Base-by-base conservation (phyloP, 2,797 vertebrate species). In the Enteromius paludinosus region DNA sequence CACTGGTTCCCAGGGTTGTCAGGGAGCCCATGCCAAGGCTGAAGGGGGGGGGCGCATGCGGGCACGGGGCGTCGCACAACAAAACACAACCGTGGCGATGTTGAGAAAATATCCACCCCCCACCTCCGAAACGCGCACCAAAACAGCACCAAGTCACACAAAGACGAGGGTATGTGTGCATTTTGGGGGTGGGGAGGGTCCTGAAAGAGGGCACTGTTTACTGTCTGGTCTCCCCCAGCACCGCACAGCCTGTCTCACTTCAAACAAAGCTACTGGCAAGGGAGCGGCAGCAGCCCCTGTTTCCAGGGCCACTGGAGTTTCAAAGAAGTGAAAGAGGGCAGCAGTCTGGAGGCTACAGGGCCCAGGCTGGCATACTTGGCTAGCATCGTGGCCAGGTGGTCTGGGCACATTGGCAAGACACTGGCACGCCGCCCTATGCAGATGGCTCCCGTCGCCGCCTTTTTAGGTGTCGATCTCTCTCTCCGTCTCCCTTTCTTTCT, bases 371-470 rank as follows among this genome's bases (percentile, higher is more conserved):
- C 95, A 95, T 93, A 96, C 94, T 96, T 96, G 95, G 96, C 96
- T 94, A 94, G 93, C 86, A 88, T 90, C 89, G 87, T 86, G 94
- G 94, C 96, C 96, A 97, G 96, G 96, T 97, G 96, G 96, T 93
- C 94, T 94, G 94, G 95, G 95, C 94, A 95, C 95, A 96, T 94
- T 97, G 96, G 96, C 95, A 95, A 95, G 94, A 94, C 95, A 93
- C 95, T 96, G 95, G 96, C 96, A 95, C 92, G 82, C 90, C 93
- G 95, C 96, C 96, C 93, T 92, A 95, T 95, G 92, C 96, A 96
- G 96, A 96, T 97, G 96, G 96, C 95, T 95, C 90, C 88, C 93
- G 91, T 92, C 94, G 94, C 94, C 93, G 94, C 94, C 93, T 94
- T 94, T 95, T 93, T 93, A 93, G 89, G 87, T 85, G 83, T 84